Evolutionary conservation across 2,113 vertebrate species (phyloP).

Genomic region (Clarias magur): DNA sequence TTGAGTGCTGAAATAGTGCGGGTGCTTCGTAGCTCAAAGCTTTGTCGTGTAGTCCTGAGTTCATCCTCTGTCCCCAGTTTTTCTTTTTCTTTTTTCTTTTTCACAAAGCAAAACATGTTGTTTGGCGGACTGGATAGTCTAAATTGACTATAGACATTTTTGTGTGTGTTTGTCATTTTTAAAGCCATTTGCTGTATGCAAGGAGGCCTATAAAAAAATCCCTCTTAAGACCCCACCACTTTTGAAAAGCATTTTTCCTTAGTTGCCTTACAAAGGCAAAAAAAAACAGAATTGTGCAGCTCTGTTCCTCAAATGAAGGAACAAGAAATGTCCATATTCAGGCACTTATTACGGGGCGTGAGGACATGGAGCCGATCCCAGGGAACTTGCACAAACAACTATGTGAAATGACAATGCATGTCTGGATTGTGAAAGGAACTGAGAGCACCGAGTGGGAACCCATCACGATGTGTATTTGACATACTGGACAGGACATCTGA

Average conservation of each 20-base stretch:
- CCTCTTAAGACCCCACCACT: not conserved
- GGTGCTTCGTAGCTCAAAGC: not conserved
- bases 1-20: no score
- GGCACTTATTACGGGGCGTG: no score
- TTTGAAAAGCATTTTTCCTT: not conserved
- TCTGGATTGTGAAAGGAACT: no score
- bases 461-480: no score
- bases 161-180: no score
- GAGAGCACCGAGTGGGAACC: no score
- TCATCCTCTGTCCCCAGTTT: not conserved
- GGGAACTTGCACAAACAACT: no score
- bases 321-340: not conserved
- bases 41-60: not conserved
- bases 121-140: no score
- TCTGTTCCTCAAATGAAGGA: not conserved
- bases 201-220: not conserved
- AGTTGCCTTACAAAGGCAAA: not conserved
- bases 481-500: no score
- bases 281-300: not conserved
- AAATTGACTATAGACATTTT: not conserved
- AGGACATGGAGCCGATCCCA: no score
- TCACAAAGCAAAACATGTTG: not conserved
- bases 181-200: not conserved
- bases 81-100: not conserved
- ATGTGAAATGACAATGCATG: no score